A percentile compares a stretch with the other conserved stretches of the same genome.
These are phyloP conservation scores for Oryzias woworae DNA, from an alignment of 2,113 vertebrate genomes.

Conservation along the genomic window DNA sequence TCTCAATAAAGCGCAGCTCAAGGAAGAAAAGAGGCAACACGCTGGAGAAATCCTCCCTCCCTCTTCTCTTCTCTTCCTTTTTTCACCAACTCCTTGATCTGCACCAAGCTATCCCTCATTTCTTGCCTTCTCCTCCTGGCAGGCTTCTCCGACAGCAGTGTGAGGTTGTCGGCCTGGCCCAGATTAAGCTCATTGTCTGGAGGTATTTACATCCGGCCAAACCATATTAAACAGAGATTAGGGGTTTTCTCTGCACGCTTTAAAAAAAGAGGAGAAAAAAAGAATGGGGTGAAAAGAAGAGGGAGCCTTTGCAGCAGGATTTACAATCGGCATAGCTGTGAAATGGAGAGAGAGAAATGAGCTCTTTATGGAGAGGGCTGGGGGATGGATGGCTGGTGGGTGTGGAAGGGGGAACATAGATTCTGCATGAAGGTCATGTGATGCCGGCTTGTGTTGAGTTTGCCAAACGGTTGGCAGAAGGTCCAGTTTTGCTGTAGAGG, in stretches of 20 bases:
- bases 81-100: slow-evolving; percentile 42
- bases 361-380: slow-evolving; percentile 46
- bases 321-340: slow-evolving; percentile 74
- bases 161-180: slow-evolving; percentile 75
- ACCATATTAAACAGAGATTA: slow-evolving; percentile 87
- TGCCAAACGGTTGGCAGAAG: slow-evolving; percentile 61
- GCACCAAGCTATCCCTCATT: slow-evolving; percentile 31
- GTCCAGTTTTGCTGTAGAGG: slow-evolving; percentile 33
- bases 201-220: slow-evolving; percentile 84
- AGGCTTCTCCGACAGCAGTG: slow-evolving; percentile 48
- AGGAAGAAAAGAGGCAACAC: slow-evolving; percentile 56
- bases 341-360: slow-evolving; percentile 78
- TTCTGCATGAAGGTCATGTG: slow-evolving; percentile 78
- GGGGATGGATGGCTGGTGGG: not conserved
- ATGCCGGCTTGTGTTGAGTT: slow-evolving; percentile 49
- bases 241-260: slow-evolving; percentile 48
- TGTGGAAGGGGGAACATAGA: not conserved
- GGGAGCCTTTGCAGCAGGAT: slow-evolving; percentile 64
- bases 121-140: slow-evolving; percentile 40
- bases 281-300: slow-evolving; percentile 27
- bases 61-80: slow-evolving; percentile 18
- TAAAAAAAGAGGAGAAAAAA: not conserved
- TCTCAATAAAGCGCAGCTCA: slow-evolving; percentile 51
- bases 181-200: slow-evolving; percentile 83
- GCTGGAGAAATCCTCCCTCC: slow-evolving; percentile 56